Percentiles rank a stretch among this genome's conserved stretches.
Conservation (phyloP, 1,140 invertebrate genomes). For the Protaetia brevitarsis region DNA sequence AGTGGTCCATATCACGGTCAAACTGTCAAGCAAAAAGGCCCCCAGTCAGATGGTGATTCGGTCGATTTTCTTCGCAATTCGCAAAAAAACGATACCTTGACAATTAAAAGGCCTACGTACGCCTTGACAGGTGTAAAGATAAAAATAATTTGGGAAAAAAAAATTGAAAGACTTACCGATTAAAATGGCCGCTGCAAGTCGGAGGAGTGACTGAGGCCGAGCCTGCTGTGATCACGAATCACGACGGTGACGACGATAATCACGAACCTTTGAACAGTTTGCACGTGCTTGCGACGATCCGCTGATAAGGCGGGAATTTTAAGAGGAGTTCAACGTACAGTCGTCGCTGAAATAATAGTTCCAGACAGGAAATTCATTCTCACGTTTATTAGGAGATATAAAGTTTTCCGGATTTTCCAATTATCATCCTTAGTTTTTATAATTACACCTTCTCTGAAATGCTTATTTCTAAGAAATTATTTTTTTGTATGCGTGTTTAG, state of each 20-base stretch:
- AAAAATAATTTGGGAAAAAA: conserved; percentile 10
- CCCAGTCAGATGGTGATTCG: neutral
- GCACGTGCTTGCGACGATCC: neutral
- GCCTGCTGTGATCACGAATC: conserved; percentile 2
- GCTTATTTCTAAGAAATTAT: too few species aligned
- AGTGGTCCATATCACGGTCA: neutral
- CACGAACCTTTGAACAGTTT: neutral
- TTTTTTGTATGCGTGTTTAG: too few species aligned
- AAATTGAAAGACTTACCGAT: conserved; percentile 17
- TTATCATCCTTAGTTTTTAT: too few species aligned
- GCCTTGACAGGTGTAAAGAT: conserved; percentile 15
- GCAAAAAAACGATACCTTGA: neutral
- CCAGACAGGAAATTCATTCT: neutral
- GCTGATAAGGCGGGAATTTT: conserved; percentile 13
- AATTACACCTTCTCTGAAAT: too few species aligned
- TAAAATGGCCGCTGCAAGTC: conserved; percentile 20
- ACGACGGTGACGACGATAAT: neutral
- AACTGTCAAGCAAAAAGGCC: neutral
- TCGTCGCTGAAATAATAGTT: neutral
- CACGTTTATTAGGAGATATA: too few species aligned
- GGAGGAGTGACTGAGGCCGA: conserved; percentile 2
- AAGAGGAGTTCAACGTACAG: neutral
- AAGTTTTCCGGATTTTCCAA: too few species aligned
- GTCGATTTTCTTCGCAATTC: neutral
- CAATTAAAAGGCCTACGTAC: neutral